Percentiles rank a stretch among this genome's conserved stretches.
phyloP scores from a whole-genome alignment of 2,797 vertebrate genomes.

The Chelidonichthys spinosus region DNA sequence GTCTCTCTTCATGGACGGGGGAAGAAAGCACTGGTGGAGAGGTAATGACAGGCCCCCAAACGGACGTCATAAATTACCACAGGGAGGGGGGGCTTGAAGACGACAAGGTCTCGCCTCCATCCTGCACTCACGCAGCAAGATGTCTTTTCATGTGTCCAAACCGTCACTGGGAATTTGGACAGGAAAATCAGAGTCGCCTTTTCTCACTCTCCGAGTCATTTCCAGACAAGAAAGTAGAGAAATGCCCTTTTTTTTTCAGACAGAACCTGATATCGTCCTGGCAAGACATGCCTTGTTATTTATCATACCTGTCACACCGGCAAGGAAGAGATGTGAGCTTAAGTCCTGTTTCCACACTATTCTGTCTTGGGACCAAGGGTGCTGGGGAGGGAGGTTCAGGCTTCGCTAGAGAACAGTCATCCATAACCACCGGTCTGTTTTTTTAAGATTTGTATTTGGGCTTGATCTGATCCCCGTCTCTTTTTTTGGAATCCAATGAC shows the following conservation, averaged over 20 bases:
- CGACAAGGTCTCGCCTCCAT: conserved; percentile 72
- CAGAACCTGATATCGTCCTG: conserved; percentile 63
- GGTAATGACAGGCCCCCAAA: conserved; percentile 79
- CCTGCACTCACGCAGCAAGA: conserved; percentile 64
- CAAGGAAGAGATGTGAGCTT: conserved; percentile 30
- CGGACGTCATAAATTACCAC: conserved; percentile 80
- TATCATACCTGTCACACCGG: conserved; percentile 68
- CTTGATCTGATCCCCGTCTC: conserved; percentile 4
- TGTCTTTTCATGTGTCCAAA: conserved; percentile 75
- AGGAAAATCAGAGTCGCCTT: conserved; percentile 67
- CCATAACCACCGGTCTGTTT: conserved; percentile 34
- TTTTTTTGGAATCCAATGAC: neutral
- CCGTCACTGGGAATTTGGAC: conserved; percentile 70
- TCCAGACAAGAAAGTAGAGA: conserved; percentile 62
- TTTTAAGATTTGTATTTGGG: conserved; percentile 22
- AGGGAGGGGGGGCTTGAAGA: conserved; percentile 70
- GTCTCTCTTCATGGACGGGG: conserved; percentile 67
- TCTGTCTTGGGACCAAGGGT: conserved; percentile 40
- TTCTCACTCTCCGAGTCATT: conserved; percentile 59
- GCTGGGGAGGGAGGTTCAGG: conserved; percentile 15
- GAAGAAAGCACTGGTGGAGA: conserved; percentile 64
- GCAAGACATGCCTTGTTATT: conserved; percentile 71
- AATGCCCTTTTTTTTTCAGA: conserved; percentile 54
- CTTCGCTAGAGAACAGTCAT: conserved; percentile 43
- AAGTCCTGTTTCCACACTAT: conserved; percentile 50